These are phyloP conservation scores for Callipepla squamata DNA, from an alignment of 2,113 vertebrate species.

Conservation along the genomic window DNA sequence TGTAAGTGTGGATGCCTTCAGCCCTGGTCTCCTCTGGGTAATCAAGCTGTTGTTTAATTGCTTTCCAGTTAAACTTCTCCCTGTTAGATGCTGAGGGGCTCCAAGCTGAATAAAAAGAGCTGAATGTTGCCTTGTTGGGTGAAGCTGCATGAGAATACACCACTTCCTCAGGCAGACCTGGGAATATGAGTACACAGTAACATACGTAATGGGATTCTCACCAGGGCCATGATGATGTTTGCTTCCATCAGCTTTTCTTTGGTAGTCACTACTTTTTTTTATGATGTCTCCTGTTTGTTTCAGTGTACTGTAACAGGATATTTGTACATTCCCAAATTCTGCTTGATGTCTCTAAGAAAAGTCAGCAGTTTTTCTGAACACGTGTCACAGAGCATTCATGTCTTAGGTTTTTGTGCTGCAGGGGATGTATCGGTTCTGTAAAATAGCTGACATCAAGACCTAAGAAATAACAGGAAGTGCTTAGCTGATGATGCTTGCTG, in stretches of 20 bases:
- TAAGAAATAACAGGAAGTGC: conserved; percentile 5
- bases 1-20: background rate
- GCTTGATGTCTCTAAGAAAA: background rate
- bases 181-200: background rate
- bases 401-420: background rate
- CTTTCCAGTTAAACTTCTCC: background rate
- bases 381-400: background rate
- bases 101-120: background rate
- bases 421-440: conserved; percentile 11
- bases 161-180: background rate
- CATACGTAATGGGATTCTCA: background rate
- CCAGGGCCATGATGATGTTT: background rate
- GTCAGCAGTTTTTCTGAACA: background rate
- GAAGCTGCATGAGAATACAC: background rate
- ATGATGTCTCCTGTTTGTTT: background rate
- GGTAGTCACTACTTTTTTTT: background rate
- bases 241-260: background rate
- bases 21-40: background rate
- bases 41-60: no score
- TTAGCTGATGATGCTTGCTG: background rate
- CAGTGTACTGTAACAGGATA: accelerated
- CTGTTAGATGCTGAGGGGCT: background rate
- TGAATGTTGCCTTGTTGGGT: background rate
- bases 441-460: background rate
- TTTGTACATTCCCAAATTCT: background rate